Base-by-base conservation (phyloP, 2,113 vertebrate genomes). In the Gallinago media region DNA sequence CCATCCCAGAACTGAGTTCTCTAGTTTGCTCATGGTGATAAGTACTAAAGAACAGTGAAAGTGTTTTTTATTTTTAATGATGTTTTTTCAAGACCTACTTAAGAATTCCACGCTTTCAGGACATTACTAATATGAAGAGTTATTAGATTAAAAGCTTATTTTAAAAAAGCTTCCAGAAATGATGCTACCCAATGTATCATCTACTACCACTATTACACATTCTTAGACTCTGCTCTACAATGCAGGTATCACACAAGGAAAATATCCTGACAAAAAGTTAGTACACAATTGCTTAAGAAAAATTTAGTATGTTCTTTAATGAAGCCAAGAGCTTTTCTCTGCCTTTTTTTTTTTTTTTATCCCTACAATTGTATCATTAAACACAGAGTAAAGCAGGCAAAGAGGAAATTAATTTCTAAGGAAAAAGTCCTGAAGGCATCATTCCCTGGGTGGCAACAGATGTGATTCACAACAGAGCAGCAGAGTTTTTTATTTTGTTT, bases 341-440 rank as follows among this genome's bases (percentile, higher is more conserved):
- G 8, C 44, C 18, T 7, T 9, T 6, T 31, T 31, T 13, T 21
- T 22, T 27, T 36, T 34, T 44, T 7, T 4, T 21, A 22, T 3
- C 4, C 70, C 72, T 25, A 22, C 50, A 84, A 50, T 62, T 88
- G 76, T 96, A 96, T 91, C 96, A 96, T 97, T 97, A 96, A 97
- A 97, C 93, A 97, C 92, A 96, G 93, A 97, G 95, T 89, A 94
- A 96, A 97, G 92, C 84, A 93, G 87, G 91, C 93, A 96, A 89
- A 92, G 66, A 92, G 84, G 94, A 97, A 96, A 96, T 95, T 78
- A 96, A 94, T 92, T 94, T 97, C 86, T 75, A 83, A 94, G 83
- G 80, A 87, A 92, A 95, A 96, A 88, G 71, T 93, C 95, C 96
- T 93, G 87, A 68, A 97, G 97, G 96, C 79, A 90, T 95, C 87